A percentile compares a stretch with the other conserved stretches of the same genome.
Evolutionary conservation across 2,888 invertebrate species (phyloP).

Genomic region (Antheraea yamamai): DNA sequence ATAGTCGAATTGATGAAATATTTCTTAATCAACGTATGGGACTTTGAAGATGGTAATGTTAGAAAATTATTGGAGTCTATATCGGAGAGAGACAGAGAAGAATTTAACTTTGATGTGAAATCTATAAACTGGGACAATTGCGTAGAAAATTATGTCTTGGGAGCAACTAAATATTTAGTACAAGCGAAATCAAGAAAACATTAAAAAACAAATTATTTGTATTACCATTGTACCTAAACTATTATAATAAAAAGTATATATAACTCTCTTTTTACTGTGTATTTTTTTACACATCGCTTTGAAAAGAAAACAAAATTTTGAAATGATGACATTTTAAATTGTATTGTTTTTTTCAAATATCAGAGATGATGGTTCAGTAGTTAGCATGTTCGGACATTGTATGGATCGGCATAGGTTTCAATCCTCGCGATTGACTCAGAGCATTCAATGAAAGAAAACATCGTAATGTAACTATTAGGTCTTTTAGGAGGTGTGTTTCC

Average conservation of each 20-base stretch:
- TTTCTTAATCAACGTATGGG: conserved; percentile 37
- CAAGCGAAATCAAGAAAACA: background rate
- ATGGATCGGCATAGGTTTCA: too few relatives aligned
- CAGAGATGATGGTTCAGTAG: too few relatives aligned
- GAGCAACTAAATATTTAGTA: conserved; percentile 19
- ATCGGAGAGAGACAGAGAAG: conserved; percentile 31
- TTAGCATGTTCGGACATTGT: too few relatives aligned
- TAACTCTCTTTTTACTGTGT: background rate
- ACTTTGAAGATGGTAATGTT: conserved; percentile 37
- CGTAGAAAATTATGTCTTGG: conserved; percentile 34
- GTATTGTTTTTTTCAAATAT: too few relatives aligned
- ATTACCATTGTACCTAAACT: background rate
- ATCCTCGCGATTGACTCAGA: too few relatives aligned
- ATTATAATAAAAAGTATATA: background rate
- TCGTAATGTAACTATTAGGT: too few relatives aligned
- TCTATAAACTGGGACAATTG: conserved; percentile 38
- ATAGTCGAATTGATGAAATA: conserved; percentile 27
- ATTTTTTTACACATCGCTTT: background rate
- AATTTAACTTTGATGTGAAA: conserved; percentile 38
- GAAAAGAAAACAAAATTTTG: too few relatives aligned
- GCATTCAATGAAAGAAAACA: too few relatives aligned
- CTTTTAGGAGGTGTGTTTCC: too few relatives aligned
- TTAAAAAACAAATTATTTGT: background rate
- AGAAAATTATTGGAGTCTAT: conserved; percentile 28
- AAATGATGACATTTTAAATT: too few relatives aligned